Evolutionary conservation across 2,888 invertebrate genomes (phyloP).

Genomic region (Perithous albicinctus): DNA sequence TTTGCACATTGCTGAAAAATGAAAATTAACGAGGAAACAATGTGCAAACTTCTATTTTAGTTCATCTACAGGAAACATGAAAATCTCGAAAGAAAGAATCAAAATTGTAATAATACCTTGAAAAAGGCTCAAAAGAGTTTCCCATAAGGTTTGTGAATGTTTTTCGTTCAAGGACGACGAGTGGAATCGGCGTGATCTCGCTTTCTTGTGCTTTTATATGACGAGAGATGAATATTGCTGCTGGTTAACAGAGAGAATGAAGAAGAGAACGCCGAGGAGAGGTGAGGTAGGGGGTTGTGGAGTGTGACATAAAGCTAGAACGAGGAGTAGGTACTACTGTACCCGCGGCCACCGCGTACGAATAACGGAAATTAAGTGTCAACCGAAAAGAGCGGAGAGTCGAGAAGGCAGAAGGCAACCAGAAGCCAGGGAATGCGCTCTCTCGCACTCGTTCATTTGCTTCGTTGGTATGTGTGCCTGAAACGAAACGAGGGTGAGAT

Average conservation of each 20-base stretch:
- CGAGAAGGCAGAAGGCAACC: conserved; percentile 56
- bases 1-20: no score
- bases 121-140: not conserved
- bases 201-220: conserved; percentile 57
- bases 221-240: conserved; percentile 64
- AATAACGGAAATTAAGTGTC: conserved; percentile 85
- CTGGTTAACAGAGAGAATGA: conserved; percentile 79
- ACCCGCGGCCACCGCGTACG: conserved; percentile 79
- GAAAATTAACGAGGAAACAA: no score
- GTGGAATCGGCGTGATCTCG: conserved; percentile 58
- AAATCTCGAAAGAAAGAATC: not conserved
- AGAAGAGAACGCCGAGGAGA: conserved; percentile 68
- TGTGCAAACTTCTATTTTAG: no score
- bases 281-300: conserved; percentile 70
- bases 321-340: conserved; percentile 68
- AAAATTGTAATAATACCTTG: not conserved
- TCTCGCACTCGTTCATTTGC: conserved; percentile 46
- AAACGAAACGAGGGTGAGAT: conserved; percentile 63
- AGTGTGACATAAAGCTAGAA: conserved; percentile 80
- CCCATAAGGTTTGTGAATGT: not conserved
- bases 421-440: conserved; percentile 44
- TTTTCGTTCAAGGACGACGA: conserved; percentile 45
- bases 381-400: conserved; percentile 79
- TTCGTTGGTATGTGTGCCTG: conserved; percentile 47
- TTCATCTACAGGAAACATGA: no score